Conservation (phyloP, 2,113 vertebrate genomes). For the Bufo bufo region DNA sequence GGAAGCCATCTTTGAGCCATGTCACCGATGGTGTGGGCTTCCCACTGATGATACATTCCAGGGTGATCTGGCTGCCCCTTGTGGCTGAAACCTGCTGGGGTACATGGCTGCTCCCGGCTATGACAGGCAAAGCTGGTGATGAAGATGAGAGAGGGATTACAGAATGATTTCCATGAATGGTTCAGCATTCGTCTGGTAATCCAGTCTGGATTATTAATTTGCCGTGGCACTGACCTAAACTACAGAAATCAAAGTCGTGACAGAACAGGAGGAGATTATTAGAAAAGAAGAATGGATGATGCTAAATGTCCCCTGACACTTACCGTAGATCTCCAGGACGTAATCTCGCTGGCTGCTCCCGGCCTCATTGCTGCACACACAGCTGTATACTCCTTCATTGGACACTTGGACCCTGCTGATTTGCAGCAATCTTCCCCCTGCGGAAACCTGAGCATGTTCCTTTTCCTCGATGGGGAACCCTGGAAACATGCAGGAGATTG, state of each 20-base stretch:
- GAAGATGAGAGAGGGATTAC: background rate
- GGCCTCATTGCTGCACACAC: slow-evolving; percentile 66
- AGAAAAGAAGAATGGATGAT: background rate
- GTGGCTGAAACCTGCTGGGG: slow-evolving; percentile 63
- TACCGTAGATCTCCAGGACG: slow-evolving; percentile 69
- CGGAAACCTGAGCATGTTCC: slow-evolving; percentile 45
- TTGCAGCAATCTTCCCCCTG: slow-evolving; percentile 65
- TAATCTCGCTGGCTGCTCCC: slow-evolving; percentile 69
- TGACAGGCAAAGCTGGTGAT: slow-evolving; percentile 61
- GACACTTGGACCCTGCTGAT: slow-evolving; percentile 60
- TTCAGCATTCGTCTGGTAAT: too few species aligned
- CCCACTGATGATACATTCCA: slow-evolving; percentile 66
- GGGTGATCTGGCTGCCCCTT: slow-evolving; percentile 25
- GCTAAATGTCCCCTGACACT: slow-evolving; percentile 49
- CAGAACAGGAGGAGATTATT: background rate
- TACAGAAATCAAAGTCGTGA: background rate
- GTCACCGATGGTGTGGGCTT: slow-evolving; percentile 55
- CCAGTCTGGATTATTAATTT: background rate
- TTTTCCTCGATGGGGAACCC: slow-evolving; percentile 62
- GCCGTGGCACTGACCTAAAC: background rate
- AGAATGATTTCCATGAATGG: background rate
- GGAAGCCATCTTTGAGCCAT: slow-evolving; percentile 67
- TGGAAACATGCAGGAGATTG: background rate
- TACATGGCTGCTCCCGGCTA: slow-evolving; percentile 44
- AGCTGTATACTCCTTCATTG: slow-evolving; percentile 69